Evolutionary conservation across 1,140 invertebrate genomes (phyloP).

Genomic region (Leptonema lineaticorne): DNA sequence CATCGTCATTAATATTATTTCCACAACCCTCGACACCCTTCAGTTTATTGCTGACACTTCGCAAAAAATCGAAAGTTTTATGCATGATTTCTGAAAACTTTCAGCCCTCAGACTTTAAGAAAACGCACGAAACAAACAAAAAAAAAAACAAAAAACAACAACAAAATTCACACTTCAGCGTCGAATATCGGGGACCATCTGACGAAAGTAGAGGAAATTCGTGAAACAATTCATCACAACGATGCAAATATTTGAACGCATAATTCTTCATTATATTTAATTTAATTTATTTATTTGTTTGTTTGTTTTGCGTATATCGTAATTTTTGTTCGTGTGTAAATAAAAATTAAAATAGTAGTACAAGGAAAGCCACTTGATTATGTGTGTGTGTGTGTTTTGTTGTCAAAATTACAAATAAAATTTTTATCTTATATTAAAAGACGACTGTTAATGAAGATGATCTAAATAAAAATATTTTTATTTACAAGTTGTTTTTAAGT

Average conservation of each 20-base stretch:
- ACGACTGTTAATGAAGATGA: too few relatives aligned
- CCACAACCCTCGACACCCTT: conserved; percentile 27
- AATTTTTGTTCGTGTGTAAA: not conserved
- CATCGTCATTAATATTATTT: not conserved
- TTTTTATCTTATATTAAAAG: too few relatives aligned
- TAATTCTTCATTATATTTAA: not conserved
- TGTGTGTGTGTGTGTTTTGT: not conserved
- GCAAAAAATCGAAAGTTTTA: conserved; percentile 35
- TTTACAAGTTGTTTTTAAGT: too few relatives aligned
- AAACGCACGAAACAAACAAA: too few relatives aligned
- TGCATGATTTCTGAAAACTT: conserved; percentile 20
- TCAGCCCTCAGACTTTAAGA: not conserved
- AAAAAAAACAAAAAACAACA: too few relatives aligned
- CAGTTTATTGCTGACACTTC: conserved; percentile 36
- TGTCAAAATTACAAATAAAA: too few relatives aligned
- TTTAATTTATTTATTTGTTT: not conserved
- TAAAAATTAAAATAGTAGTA: not conserved
- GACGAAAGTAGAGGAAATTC: too few relatives aligned
- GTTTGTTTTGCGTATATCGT: not conserved
- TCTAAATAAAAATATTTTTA: too few relatives aligned
- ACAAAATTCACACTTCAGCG: too few relatives aligned
- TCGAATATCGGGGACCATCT: too few relatives aligned
- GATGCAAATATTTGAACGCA: too few relatives aligned
- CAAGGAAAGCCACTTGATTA: not conserved
- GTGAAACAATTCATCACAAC: too few relatives aligned